Base-by-base conservation (phyloP, 2,797 vertebrate species). In the Triplophysa yarkandensis region DNA sequence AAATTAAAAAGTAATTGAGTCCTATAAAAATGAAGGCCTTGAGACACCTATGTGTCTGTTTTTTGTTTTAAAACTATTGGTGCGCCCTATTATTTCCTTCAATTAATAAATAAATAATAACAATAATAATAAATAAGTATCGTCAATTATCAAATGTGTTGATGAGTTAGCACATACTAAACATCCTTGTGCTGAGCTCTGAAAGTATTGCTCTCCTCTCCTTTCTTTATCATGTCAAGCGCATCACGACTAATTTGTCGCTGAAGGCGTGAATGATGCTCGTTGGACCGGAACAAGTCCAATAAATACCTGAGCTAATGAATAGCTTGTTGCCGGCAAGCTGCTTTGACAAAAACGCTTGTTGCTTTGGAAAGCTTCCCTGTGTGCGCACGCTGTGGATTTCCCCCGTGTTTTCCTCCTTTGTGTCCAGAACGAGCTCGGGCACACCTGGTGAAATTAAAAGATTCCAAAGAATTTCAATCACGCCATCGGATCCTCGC, bases 401-500 rank as follows among this genome's bases (percentile, higher is more conserved):
- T 91, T 91, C 89, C 90, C 76, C 1, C 81, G 86, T 81, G 79
- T 25, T 70, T 66, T 69, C 64, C 74, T 79, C 55, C 83, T 85
- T 83, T 79, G 71, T 87, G 82, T 83, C 84, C 82, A 84, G 86
- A 77, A 64, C 17, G 75, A 82, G 68, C 79, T 78, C 50, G 50
- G 73, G 82, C 62, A 70, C 82, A 64, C 83, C 84, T 69, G 84
- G 70, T 87, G 83, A 88, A 87, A 88, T 85, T 88, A 90, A 90
- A 91, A 82, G 83, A 83, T 89, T 89, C 86, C 83, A 85, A 91
- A 84, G 86, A 89, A 89, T 88, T 85, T 85, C 87, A 88, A 88
- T 91, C 87, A 87, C 85, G 87, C 89, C 86, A 88, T 86, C 66
- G 34, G 82, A 83, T 50, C 58, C 25, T 36, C 6, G 4, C 79